Conservation (phyloP, 2,113 vertebrate genomes). For the Gorilla gorilla region DNA sequence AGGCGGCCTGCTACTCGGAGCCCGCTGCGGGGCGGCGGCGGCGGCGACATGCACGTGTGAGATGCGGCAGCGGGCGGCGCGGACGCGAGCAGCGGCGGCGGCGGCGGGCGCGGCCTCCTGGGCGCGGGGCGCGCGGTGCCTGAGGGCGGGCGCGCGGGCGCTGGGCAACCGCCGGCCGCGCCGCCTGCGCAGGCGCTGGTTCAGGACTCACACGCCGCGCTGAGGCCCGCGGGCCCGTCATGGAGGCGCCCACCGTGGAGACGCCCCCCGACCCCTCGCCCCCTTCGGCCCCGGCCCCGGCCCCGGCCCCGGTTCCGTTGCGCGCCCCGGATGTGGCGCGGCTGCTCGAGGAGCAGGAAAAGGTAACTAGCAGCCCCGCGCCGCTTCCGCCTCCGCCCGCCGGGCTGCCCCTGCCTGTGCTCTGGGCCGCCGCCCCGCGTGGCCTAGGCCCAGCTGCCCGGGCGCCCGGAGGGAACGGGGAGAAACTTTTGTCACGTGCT, state of each 20-base stretch:
- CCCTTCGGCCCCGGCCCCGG: not conserved
- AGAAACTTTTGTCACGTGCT: conserved; percentile 76
- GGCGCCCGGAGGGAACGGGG: not conserved
- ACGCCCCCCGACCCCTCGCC: not conserved
- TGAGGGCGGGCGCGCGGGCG: conserved; percentile 68
- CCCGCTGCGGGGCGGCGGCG: conserved; percentile 44
- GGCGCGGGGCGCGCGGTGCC: conserved; percentile 56
- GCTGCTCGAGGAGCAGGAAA: conserved; percentile 90
- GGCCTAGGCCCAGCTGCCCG: no score
- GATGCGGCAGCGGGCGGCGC: conserved; percentile 87
- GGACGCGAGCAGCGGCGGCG: conserved; percentile 86
- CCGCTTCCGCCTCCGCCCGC: not conserved
- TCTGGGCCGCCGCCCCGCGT: no score
- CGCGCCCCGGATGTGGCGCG: conserved; percentile 83
- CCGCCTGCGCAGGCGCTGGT: conserved; percentile 93
- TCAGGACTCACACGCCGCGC: conserved; percentile 91
- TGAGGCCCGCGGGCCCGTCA: conserved; percentile 17
- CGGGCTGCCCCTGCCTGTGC: no score
- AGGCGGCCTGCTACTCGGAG: conserved; percentile 32
- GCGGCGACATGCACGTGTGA: conserved; percentile 90
- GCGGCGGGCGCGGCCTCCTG: conserved; percentile 72
- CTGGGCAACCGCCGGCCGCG: conserved; percentile 80
- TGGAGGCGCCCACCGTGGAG: conserved; percentile 61
- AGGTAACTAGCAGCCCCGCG: conserved; percentile 86
- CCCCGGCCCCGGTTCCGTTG: conserved; percentile 64